phyloP scores from a whole-genome alignment of 2,113 vertebrate species.

The Notarius lentiginosus region DNA sequence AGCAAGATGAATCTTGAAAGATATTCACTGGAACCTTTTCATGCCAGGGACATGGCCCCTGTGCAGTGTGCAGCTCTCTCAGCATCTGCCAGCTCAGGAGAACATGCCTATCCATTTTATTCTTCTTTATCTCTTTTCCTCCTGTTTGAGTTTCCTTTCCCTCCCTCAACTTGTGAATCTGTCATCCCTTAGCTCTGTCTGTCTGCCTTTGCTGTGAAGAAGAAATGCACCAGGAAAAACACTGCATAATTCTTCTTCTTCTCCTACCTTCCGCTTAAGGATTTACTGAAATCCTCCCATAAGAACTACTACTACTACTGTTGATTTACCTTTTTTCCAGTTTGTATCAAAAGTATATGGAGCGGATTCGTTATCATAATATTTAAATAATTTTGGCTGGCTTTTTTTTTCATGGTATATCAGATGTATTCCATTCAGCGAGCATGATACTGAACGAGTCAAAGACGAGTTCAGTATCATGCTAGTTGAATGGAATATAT shows the following conservation, averaged over 20 bases:
- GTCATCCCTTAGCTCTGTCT: slow-evolving; percentile 55
- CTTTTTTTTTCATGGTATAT: too few relatives aligned
- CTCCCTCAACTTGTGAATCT: slow-evolving; percentile 22
- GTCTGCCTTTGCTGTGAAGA: slow-evolving; percentile 45
- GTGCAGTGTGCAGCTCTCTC: slow-evolving; percentile 16
- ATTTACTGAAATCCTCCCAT: neutral
- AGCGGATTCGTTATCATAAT: neutral
- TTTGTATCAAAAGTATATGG: neutral
- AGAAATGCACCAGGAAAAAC: slow-evolving; percentile 49
- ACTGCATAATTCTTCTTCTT: slow-evolving; percentile 23
- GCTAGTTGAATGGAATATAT: too few relatives aligned
- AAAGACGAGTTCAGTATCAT: too few relatives aligned
- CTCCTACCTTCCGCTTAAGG: neutral
- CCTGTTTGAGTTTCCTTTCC: slow-evolving; percentile 16
- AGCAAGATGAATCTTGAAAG: slow-evolving; percentile 40
- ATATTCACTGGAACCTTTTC: slow-evolving; percentile 43
- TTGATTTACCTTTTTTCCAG: neutral
- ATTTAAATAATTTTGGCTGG: neutral
- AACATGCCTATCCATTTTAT: slow-evolving; percentile 30
- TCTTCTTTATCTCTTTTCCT: slow-evolving; percentile 39
- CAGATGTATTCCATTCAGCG: too few relatives aligned
- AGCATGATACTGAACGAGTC: too few relatives aligned
- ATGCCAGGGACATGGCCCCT: slow-evolving; percentile 20
- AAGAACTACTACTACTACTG: neutral
- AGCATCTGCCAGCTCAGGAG: slow-evolving; percentile 34